phyloP scores from a whole-genome alignment of 1,140 invertebrate species.

The Akabosia matsudoensis region DNA sequence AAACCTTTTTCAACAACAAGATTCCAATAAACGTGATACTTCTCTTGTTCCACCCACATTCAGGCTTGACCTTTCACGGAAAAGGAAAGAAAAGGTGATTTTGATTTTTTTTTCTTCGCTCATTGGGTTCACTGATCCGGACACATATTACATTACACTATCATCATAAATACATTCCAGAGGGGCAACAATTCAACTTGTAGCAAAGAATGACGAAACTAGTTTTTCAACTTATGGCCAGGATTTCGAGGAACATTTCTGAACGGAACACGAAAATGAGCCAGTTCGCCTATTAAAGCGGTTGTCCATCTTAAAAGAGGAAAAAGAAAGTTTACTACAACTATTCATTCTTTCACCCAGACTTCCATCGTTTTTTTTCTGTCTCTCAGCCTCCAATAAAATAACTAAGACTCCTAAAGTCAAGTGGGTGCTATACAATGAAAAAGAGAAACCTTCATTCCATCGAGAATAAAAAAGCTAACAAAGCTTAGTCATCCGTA shows the following conservation, averaged over 20 bases:
- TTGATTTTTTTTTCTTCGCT: constrained; percentile 23
- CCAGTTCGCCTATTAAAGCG: background rate
- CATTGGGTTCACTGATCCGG: constrained; percentile 18
- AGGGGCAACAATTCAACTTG: background rate
- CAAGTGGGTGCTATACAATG: constrained; percentile 11
- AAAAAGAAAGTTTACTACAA: constrained; percentile 5
- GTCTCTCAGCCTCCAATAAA: no score
- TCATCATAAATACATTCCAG: constrained; percentile 14
- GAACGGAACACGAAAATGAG: no score
- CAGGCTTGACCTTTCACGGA: background rate
- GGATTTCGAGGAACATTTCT: no score
- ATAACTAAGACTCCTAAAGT: background rate
- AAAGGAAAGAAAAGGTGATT: constrained; percentile 11
- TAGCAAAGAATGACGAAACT: background rate
- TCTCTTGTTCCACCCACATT: no score
- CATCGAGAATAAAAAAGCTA: no score
- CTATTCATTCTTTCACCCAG: background rate
- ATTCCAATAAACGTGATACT: no score
- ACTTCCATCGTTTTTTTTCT: background rate
- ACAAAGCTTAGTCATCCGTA: constrained; percentile 2
- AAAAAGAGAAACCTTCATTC: no score
- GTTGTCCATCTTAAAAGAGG: background rate
- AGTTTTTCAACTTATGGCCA: no score
- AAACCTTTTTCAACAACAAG: no score
- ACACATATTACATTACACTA: constrained; percentile 19